These are phyloP conservation scores for Telmatochromis bifrenatus DNA, from an alignment of 2,113 vertebrate genomes.

Conservation along the genomic window DNA sequence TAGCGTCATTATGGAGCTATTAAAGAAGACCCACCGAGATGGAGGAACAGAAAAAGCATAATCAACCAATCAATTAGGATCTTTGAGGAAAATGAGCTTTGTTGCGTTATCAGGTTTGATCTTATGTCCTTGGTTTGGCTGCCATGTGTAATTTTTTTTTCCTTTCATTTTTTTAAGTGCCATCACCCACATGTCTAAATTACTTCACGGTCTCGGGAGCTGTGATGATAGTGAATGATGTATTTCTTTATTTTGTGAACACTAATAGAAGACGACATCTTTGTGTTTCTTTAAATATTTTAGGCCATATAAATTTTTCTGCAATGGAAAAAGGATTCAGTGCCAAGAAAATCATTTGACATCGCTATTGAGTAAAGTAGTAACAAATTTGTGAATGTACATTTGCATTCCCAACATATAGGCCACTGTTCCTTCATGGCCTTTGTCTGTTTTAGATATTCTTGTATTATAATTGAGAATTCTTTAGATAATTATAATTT, in stretches of 20 bases:
- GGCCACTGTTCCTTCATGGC: neutral
- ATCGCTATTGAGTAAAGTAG: neutral
- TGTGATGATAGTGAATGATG: neutral
- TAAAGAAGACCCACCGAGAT: constrained; percentile 70
- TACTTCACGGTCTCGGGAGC: neutral
- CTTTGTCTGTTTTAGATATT: neutral
- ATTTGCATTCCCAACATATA: neutral
- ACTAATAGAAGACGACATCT: neutral
- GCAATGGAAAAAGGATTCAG: neutral
- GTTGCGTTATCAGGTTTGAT: constrained; percentile 66
- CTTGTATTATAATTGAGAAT: too few relatives aligned
- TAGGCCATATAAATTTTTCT: neutral
- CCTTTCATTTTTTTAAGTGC: neutral
- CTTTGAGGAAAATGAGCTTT: constrained; percentile 68
- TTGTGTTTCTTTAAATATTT: neutral
- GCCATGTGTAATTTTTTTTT: constrained; percentile 3
- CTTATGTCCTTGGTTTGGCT: constrained; percentile 63
- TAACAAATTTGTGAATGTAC: neutral
- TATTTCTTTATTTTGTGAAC: neutral
- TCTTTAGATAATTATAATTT: neutral
- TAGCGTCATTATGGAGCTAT: constrained; percentile 70
- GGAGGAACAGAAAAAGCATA: constrained; percentile 62
- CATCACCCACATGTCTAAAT: constrained; percentile 21
- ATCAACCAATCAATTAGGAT: constrained; percentile 75
- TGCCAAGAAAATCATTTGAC: neutral